phyloP scores from a whole-genome alignment of 2,797 vertebrate genomes.

The Chelmon rostratus region DNA sequence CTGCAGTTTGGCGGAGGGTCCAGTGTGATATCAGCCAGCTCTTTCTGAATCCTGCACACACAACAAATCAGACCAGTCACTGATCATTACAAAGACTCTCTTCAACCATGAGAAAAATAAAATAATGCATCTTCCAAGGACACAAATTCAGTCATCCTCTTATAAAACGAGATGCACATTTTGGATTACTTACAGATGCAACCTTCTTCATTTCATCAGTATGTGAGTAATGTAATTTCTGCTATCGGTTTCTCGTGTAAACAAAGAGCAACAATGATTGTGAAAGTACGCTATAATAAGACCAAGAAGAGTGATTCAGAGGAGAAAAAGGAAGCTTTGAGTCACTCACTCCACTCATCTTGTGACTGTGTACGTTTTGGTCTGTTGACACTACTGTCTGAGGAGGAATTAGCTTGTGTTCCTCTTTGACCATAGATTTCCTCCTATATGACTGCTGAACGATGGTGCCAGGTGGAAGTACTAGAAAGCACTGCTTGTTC shows the following conservation, averaged over 20 bases:
- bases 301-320: background rate
- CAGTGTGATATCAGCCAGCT: constrained; percentile 96
- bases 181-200: no score
- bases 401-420: constrained; percentile 11
- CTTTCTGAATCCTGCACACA: constrained; percentile 94
- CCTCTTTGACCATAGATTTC: constrained; percentile 16
- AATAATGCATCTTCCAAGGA: background rate
- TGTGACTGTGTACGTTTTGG: background rate
- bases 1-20: constrained; percentile 98
- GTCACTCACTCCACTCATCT: background rate
- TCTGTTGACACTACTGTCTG: background rate
- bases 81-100: background rate
- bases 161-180: no score
- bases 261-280: background rate
- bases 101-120: background rate
- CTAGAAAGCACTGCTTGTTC: background rate
- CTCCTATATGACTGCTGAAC: background rate
- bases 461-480: background rate
- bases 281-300: background rate
- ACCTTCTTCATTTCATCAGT: background rate
- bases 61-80: constrained; percentile 30
- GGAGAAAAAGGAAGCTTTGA: constrained; percentile 25
- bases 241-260: background rate
- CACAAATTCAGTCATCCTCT: background rate
- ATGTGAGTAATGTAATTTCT: background rate